phyloP scores from a whole-genome alignment of 2,888 invertebrate species.

The Drosophila ustulata region DNA sequence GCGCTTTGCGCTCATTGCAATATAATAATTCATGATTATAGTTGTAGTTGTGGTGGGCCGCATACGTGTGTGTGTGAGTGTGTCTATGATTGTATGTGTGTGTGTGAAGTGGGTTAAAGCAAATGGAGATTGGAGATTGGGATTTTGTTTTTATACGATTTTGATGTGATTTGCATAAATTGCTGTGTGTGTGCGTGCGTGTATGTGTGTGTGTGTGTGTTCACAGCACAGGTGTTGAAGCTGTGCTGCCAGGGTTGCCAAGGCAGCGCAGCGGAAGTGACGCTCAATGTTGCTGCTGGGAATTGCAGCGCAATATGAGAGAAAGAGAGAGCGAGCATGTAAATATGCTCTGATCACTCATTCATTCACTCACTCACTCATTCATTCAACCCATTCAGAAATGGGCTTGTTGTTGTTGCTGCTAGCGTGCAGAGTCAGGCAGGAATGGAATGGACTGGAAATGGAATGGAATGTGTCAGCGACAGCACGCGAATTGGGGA shows the following conservation, averaged over 20 bases:
- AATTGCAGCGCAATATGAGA: constrained; percentile 36
- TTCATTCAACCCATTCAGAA: constrained; percentile 48
- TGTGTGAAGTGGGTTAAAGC: constrained; percentile 77
- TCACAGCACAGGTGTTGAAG: constrained; percentile 64
- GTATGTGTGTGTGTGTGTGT: constrained; percentile 38
- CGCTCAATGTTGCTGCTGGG: constrained; percentile 29
- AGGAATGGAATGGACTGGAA: constrained; percentile 34
- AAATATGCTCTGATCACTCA: constrained; percentile 35
- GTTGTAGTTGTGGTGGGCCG: constrained; percentile 32
- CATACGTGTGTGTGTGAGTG: constrained; percentile 11
- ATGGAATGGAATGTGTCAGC: constrained; percentile 54
- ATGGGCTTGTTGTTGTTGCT: constrained; percentile 21
- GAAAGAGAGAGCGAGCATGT: constrained; percentile 5
- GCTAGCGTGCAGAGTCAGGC: constrained; percentile 37
- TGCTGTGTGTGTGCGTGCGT: constrained; percentile 19
- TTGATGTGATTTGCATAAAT: constrained; percentile 75
- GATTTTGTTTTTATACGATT: constrained; percentile 42
- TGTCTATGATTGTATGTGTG: constrained; percentile 37
- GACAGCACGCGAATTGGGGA: constrained; percentile 55
- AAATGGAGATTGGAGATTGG: constrained; percentile 63
- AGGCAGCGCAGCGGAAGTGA: constrained; percentile 55
- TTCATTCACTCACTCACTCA: constrained; percentile 19
- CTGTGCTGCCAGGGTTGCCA: constrained; percentile 49
- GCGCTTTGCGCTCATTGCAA: constrained; percentile 50
- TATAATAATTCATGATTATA: constrained; percentile 57